A percentile compares a stretch with the other conserved stretches of the same genome.
Evolutionary conservation across 30 jellyfish, hydroid and myxozoan genomes (phyloP).

Genomic region (Turritopsis rubra): DNA sequence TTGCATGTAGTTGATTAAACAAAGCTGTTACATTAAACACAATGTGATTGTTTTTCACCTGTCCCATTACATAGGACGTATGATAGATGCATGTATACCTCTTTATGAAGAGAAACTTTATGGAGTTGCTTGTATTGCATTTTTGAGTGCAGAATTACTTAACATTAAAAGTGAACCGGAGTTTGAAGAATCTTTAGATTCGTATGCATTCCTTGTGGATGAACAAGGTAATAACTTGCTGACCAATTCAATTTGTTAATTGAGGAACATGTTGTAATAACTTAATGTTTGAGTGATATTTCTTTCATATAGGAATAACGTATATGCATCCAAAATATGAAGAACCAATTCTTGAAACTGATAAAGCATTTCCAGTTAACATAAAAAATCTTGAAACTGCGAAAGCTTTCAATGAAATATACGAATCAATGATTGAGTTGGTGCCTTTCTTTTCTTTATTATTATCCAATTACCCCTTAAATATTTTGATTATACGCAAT

Average conservation of each 20-base stretch:
- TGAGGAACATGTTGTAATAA: too few relatives aligned
- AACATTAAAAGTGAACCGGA: not conserved
- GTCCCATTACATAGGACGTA: not conserved
- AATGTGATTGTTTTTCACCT: too few relatives aligned
- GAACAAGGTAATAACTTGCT: not conserved
- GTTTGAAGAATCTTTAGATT: not conserved
- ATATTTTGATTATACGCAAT: too few relatives aligned
- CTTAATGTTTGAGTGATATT: not conserved
- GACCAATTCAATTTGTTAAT: not conserved
- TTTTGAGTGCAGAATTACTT: not conserved
- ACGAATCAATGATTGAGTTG: not conserved
- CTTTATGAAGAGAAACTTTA: not conserved
- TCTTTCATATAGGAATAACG: not conserved
- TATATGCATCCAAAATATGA: not conserved
- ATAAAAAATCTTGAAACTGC: not conserved
- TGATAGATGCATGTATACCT: not conserved
- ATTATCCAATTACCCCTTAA: too few relatives aligned
- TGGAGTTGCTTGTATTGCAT: not conserved
- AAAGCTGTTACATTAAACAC: not conserved
- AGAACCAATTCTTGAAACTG: not conserved
- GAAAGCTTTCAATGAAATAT: not conserved
- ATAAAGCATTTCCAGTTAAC: not conserved
- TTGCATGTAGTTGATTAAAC: too few relatives aligned
- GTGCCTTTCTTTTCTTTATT: not conserved
- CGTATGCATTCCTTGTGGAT: not conserved